Conservation (phyloP, 2,888 invertebrate species). For the Athalia rosae region DNA sequence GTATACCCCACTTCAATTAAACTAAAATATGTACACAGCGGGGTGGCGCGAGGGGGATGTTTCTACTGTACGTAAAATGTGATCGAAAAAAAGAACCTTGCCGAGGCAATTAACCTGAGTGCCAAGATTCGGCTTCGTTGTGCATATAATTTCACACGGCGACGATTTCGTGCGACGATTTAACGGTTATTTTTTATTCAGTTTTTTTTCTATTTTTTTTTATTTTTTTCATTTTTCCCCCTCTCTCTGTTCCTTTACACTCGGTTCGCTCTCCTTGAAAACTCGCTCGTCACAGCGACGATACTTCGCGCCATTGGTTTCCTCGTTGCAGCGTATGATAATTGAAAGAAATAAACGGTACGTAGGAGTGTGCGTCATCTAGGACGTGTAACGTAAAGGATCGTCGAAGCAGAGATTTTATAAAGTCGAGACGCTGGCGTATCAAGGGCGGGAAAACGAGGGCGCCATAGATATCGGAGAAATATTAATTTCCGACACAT, state of each 20-base stretch:
- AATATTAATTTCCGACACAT: slow-evolving; percentile 11
- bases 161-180: slow-evolving; percentile 46
- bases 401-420: no score
- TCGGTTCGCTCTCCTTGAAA: neutral
- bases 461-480: neutral
- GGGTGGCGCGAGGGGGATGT: slow-evolving; percentile 1
- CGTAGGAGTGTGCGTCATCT: no score
- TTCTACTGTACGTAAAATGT: neutral
- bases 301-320: no score
- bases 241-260: no score
- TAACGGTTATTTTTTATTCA: neutral
- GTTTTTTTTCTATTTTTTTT: neutral
- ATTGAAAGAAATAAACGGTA: no score
- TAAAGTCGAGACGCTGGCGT: no score
- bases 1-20: neutral
- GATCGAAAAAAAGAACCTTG: slow-evolving; percentile 1
- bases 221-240: neutral
- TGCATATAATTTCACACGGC: slow-evolving; percentile 45
- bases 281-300: neutral
- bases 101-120: slow-evolving; percentile 25
- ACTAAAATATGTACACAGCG: neutral
- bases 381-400: no score
- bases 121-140: neutral
- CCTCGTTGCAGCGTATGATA: no score
- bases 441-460: no score